Evolutionary conservation across 1,140 invertebrate genomes (phyloP).

Genomic region (Drosophila subobscura): DNA sequence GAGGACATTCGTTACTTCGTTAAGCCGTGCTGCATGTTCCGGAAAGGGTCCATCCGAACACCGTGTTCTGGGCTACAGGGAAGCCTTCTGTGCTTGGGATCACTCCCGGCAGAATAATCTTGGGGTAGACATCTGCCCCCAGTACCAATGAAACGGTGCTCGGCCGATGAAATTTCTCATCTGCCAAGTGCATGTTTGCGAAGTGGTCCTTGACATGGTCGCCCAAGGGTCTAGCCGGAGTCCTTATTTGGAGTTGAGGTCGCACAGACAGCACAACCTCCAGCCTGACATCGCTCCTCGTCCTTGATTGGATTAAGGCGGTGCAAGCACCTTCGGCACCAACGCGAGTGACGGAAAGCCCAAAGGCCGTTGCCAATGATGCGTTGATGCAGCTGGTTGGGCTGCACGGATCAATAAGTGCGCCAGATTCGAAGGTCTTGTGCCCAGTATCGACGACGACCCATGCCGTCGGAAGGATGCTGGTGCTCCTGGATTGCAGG

Average conservation of each 20-base stretch:
- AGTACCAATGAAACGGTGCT: background rate
- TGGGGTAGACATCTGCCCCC: background rate
- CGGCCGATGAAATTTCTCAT: background rate
- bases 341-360: slow-evolving; percentile 1
- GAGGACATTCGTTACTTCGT: no score
- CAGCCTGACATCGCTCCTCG: no score
- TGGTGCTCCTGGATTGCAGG: background rate
- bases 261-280: background rate
- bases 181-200: background rate
- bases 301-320: background rate
- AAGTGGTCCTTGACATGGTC: background rate
- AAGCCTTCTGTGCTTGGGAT: slow-evolving; percentile 27
- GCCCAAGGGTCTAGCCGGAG: background rate
- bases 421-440: no score
- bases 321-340: background rate
- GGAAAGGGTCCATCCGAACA: no score
- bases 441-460: background rate
- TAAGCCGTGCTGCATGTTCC: no score
- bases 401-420: no score
- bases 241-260: background rate
- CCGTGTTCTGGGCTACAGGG: no score
- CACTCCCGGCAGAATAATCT: background rate
- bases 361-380: background rate
- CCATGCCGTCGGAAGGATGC: background rate
- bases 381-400: background rate